Evolutionary conservation across 35 echinoderm and acorn worm species (phyloP), one percentile per base, ranked within the genome.

Genomic region (Lytechinus pictus): DNA sequence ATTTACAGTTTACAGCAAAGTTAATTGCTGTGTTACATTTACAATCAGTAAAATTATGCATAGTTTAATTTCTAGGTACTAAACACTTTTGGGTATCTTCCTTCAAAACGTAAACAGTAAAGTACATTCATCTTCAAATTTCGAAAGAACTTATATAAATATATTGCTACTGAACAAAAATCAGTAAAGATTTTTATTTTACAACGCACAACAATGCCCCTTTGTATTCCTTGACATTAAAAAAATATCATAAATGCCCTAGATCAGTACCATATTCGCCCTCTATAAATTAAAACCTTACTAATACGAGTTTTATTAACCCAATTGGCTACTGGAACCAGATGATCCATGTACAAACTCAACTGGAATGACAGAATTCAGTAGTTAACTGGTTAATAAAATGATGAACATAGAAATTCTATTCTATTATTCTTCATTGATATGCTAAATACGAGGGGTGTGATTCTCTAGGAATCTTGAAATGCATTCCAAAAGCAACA

Each of bases 1-100:
- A 90, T 90, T 52, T 90, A 90, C 88, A 90, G n/a, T 6, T 44
- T 21, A 90, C 88, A 90, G 88, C 88, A 90, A 44, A 44, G 33
- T 33, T 4, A 28, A 52, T 52, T 9, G 88, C 88, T 90, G 88
- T 90, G 28, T 24, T 24, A 24, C 8, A 79, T 79, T 79, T 24
- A 79, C 66, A 79, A 79, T 8, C 21, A 79, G 6, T 24, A 79
- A 58, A 7, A 58, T 58, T 24, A 79, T 79, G 21, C 8, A 24
- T 79, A 4, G 66, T 79, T 79, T 24, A 5, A 79, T 79, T n/a
- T 79, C 66, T 7, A 79, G 66, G 66, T 79, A 1, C 66, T 79
- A 79, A 4, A 58, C 56, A 58, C 56, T 13, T 58, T 2, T 44
- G 33, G 33, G 56, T 58, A 58, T 9, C 9, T 58, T 58, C 9